Conservation (phyloP, 2,888 invertebrate species). For the Sarcophaga caerulescens region DNA sequence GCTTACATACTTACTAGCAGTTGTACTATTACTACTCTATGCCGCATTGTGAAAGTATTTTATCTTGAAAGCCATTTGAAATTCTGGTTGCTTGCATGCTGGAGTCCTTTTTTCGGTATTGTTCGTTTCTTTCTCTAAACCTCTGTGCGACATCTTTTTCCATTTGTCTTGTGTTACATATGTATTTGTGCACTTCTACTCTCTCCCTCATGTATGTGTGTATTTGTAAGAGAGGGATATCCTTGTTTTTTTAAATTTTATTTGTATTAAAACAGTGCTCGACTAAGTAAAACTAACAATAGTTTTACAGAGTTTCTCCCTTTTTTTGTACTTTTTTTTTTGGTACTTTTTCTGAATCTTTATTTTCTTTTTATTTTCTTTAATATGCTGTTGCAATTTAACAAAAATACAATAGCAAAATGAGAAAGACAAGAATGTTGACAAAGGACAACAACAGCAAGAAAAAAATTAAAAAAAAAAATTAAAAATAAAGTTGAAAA, state of each 20-base stretch:
- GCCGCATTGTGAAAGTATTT: slow-evolving; percentile 60
- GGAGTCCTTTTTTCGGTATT: slow-evolving; percentile 19
- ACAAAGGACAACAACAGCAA: neutral
- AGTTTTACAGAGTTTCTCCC: slow-evolving; percentile 43
- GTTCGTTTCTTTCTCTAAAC: slow-evolving; percentile 15
- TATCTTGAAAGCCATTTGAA: slow-evolving; percentile 65
- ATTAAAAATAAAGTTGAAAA: neutral
- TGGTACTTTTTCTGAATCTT: neutral
- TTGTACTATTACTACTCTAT: slow-evolving; percentile 28
- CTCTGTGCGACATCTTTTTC: slow-evolving; percentile 14
- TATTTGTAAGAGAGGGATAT: neutral
- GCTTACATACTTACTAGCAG: neutral
- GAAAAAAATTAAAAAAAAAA: too few species aligned
- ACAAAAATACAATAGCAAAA: slow-evolving; percentile 38
- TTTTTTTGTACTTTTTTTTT: neutral
- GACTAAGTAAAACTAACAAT: slow-evolving; percentile 65
- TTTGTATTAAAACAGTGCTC: slow-evolving; percentile 26
- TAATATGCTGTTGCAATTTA: slow-evolving; percentile 7
- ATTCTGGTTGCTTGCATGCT: slow-evolving; percentile 51
- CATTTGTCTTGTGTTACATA: slow-evolving; percentile 46
- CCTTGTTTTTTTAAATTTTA: too few species aligned
- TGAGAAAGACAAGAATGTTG: neutral
- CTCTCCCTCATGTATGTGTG: neutral
- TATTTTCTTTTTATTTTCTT: neutral
- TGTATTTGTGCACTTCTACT: neutral